These are phyloP conservation scores for Drosophila emarginata DNA, from an alignment of 2,888 invertebrate species.

Conservation along the genomic window DNA sequence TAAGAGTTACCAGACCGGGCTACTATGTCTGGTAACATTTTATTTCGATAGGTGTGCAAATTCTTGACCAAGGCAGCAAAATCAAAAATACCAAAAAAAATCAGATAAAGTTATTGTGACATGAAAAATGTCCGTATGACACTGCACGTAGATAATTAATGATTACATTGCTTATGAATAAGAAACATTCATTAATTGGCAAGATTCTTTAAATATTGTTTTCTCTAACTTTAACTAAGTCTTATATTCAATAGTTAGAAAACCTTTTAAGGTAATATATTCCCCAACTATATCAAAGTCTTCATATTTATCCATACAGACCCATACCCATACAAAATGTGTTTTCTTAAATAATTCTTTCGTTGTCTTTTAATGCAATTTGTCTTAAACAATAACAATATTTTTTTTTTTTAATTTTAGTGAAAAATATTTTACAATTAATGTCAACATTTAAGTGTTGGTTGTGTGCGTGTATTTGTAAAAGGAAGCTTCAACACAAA, in stretches of 20 bases:
- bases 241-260: no score
- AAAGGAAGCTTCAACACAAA: not conserved
- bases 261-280: no score
- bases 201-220: no score
- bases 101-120: no score
- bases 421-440: slow-evolving; percentile 38
- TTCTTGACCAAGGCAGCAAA: not conserved
- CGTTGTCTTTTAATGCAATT: slow-evolving; percentile 45
- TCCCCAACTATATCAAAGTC: no score
- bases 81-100: no score
- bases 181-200: no score
- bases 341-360: slow-evolving; percentile 4
- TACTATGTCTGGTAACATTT: not conserved
- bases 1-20: not conserved
- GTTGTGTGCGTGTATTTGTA: not conserved
- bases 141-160: no score
- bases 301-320: no score
- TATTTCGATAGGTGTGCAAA: not conserved
- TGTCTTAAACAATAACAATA: slow-evolving; percentile 33
- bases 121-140: no score
- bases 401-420: slow-evolving; percentile 31
- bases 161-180: no score
- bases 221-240: no score
- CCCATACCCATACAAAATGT: not conserved
- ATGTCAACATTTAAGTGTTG: slow-evolving; percentile 22